Conservation (phyloP, 2,888 invertebrate species). For the Homarus gammarus region DNA sequence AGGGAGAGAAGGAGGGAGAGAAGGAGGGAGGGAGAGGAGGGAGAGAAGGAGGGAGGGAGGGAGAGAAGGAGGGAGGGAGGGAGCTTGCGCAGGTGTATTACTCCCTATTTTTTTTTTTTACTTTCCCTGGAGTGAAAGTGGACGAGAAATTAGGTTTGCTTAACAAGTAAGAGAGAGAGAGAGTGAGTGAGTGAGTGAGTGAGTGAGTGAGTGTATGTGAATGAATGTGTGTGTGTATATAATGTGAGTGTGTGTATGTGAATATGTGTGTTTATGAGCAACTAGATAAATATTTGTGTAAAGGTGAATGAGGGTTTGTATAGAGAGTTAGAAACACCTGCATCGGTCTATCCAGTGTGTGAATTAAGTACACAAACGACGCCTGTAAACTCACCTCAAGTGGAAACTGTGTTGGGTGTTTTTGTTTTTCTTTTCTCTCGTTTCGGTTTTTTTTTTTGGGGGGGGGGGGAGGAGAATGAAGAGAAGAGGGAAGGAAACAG, state of each 20-base stretch:
- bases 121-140: neutral
- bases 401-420: no score
- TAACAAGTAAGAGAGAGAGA: neutral
- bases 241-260: neutral
- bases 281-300: neutral
- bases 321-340: neutral
- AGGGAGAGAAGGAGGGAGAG: neutral
- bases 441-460: no score
- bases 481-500: no score
- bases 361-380: no score
- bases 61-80: neutral
- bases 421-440: no score
- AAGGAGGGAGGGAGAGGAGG: no score
- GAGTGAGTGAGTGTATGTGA: neutral
- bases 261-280: neutral
- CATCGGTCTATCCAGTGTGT: no score
- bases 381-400: no score
- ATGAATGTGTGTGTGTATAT: neutral
- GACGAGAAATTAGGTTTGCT: no score
- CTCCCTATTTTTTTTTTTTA: constrained; percentile 5
- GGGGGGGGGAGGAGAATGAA: no score
- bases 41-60: neutral
- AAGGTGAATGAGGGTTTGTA: neutral
- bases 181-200: constrained; percentile 14
- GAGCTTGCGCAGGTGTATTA: neutral